Evolutionary conservation across 2,113 vertebrate genomes (phyloP).

Genomic region (Brienomyrus longianalis): DNA sequence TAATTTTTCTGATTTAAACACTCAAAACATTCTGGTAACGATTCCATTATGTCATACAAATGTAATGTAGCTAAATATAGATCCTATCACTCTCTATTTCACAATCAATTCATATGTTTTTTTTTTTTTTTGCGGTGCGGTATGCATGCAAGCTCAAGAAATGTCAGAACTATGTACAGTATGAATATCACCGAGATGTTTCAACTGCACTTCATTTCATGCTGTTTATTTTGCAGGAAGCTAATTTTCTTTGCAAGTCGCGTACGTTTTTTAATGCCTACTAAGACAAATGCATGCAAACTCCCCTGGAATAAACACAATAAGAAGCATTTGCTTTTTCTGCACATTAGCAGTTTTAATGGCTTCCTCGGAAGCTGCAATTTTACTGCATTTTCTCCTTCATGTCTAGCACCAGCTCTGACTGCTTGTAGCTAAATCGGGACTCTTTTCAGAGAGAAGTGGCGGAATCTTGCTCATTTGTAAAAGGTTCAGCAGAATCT

Average conservation of each 20-base stretch:
- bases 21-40: neutral
- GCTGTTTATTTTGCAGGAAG: neutral
- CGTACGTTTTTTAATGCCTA: neutral
- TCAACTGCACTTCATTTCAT: neutral
- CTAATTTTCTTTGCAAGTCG: neutral
- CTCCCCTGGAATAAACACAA: neutral
- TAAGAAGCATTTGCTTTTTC: neutral
- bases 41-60: neutral
- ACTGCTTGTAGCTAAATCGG: neutral
- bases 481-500: neutral
- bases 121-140: neutral
- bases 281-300: neutral
- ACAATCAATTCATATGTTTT: neutral
- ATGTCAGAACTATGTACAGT: neutral
- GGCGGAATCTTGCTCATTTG: neutral
- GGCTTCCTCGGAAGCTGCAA: neutral
- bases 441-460: slow-evolving; percentile 6
- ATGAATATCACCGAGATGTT: neutral
- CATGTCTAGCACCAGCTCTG: neutral
- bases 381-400: neutral
- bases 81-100: neutral
- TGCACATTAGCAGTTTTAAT: neutral
- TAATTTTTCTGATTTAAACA: neutral
- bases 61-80: neutral
- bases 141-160: neutral